Conservation (phyloP, 2,113 vertebrate species). For the Phalacrocorax pelagicus region DNA sequence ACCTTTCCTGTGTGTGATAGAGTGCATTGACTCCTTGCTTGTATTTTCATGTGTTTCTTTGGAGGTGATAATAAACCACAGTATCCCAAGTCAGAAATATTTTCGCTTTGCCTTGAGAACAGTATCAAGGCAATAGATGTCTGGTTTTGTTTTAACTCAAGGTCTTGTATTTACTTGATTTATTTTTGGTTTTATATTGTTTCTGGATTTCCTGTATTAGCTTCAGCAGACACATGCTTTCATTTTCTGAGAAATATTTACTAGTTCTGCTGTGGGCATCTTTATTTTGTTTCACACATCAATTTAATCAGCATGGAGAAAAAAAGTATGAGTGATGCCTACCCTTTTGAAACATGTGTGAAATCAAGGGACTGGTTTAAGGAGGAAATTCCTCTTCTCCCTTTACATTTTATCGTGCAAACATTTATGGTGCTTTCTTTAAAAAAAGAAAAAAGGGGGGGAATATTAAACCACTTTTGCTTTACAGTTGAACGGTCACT, state of each 20-base stretch:
- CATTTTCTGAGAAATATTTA: neutral
- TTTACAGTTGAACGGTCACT: neutral
- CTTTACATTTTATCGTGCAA: neutral
- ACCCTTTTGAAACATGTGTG: neutral
- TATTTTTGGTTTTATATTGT: neutral
- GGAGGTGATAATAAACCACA: neutral
- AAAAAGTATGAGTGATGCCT: neutral
- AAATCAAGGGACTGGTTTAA: neutral
- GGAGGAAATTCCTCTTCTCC: neutral
- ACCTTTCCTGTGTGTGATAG: neutral
- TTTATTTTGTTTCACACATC: neutral
- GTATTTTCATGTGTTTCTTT: neutral
- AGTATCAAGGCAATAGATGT: neutral
- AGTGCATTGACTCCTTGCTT: neutral
- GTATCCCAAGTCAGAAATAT: neutral
- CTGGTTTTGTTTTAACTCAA: neutral
- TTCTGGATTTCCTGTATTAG: neutral
- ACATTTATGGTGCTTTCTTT: neutral
- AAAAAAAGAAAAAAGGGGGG: neutral
- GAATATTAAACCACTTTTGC: neutral
- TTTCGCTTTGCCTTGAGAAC: neutral
- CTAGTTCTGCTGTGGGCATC: neutral
- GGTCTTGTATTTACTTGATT: neutral
- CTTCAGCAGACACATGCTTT: neutral
- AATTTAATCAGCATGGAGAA: neutral